Conservation (phyloP, 2,113 vertebrate species). For the Dromas ardeola region DNA sequence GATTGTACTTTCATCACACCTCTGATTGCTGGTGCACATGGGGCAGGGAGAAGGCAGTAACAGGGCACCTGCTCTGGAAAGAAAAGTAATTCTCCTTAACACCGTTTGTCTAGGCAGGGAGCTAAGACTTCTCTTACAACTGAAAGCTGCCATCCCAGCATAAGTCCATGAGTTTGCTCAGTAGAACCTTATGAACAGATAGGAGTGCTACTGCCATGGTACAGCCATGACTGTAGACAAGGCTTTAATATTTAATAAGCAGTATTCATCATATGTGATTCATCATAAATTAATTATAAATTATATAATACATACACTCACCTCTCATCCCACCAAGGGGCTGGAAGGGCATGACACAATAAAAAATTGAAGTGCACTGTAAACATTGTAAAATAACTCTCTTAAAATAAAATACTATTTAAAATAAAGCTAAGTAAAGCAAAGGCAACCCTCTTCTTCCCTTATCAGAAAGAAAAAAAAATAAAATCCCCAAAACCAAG, state of each 20-base stretch:
- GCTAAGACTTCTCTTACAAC: background rate
- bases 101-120: background rate
- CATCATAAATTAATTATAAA: constrained; percentile 55
- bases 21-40: background rate
- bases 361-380: constrained; percentile 20
- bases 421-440: background rate
- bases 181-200: background rate
- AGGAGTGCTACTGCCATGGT: background rate
- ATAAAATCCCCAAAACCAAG: background rate
- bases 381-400: constrained; percentile 18
- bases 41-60: background rate
- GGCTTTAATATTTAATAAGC: constrained; percentile 50
- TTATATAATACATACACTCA: constrained; percentile 48
- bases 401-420: constrained; percentile 28
- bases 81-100: background rate
- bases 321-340: background rate
- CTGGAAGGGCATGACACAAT: constrained; percentile 28
- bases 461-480: background rate
- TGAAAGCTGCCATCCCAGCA: background rate
- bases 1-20: background rate
- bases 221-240: background rate
- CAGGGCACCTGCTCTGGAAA: background rate
- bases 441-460: background rate
- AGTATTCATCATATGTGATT: constrained; percentile 33
- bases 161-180: background rate